Evolutionary conservation across 1,140 invertebrate genomes (phyloP).

Genomic region (Pachyrhynchus sulphureomaculatus): DNA sequence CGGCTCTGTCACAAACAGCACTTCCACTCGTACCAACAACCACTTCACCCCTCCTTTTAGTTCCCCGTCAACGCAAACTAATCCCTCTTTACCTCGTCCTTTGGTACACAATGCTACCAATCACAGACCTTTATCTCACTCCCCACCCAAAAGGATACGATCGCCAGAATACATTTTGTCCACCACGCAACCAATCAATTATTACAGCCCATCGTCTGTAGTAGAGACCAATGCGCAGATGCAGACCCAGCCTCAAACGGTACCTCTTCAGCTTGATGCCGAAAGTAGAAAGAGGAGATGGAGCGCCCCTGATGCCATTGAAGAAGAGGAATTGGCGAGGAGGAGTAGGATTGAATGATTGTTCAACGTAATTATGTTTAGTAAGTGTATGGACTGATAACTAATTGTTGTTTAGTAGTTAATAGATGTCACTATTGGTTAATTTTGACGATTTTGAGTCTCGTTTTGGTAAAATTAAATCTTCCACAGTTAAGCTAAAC

Average conservation of each 20-base stretch:
- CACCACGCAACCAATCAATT: conserved; percentile 29
- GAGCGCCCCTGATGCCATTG: conserved; percentile 64
- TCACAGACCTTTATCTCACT: conserved; percentile 24
- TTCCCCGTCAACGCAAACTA: not conserved
- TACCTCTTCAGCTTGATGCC: conserved; percentile 39
- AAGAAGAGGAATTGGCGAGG: conserved; percentile 52
- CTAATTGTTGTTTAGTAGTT: not conserved
- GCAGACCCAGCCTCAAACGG: conserved; percentile 47
- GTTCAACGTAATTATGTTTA: conserved; percentile 22
- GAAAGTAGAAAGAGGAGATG: conserved; percentile 61
- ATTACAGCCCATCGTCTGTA: conserved; percentile 19
- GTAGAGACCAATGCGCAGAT: not conserved
- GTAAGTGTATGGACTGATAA: conserved; percentile 8
- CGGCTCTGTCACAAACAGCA: conserved; percentile 5
- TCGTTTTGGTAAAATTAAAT: no score
- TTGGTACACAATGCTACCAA: not conserved
- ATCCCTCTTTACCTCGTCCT: not conserved
- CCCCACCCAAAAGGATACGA: conserved; percentile 8
- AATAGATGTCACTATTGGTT: no score
- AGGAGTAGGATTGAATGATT: conserved; percentile 35
- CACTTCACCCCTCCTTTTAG: conserved; percentile 8
- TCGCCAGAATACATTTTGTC: conserved; percentile 11
- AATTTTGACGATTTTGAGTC: no score
- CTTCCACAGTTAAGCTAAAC: no score
- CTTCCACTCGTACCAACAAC: conserved; percentile 23